These are phyloP conservation scores for Drosophila sechellia DNA, from an alignment of 1,140 invertebrate genomes.

Conservation along the genomic window DNA sequence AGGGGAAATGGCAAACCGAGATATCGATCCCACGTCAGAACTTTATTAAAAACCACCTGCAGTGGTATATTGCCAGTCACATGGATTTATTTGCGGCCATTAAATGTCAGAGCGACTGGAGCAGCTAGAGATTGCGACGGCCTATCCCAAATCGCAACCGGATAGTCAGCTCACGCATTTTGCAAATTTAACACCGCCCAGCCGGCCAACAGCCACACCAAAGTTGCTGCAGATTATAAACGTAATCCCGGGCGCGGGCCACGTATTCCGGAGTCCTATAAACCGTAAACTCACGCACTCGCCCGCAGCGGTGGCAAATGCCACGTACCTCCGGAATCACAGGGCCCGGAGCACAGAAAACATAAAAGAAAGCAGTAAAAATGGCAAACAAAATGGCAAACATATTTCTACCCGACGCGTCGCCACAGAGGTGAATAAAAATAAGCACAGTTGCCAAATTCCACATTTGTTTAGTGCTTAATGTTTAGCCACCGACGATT, in stretches of 20 bases:
- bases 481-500: conserved; percentile 66
- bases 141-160: conserved; percentile 42
- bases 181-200: conserved; percentile 79
- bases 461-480: conserved; percentile 79
- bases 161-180: conserved; percentile 77
- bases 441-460: conserved; percentile 51
- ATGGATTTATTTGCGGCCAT: conserved; percentile 36
- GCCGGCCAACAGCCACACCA: conserved; percentile 18
- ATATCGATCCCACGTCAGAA: neutral
- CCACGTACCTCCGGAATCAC: conserved; percentile 41
- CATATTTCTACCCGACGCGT: conserved; percentile 60
- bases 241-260: conserved; percentile 61
- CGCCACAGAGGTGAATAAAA: conserved; percentile 66
- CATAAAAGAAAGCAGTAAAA: conserved; percentile 67
- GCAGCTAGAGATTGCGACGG: conserved; percentile 16
- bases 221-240: conserved; percentile 71
- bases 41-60: conserved; percentile 35
- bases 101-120: conserved; percentile 17
- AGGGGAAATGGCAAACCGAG: neutral
- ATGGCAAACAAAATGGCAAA: conserved; percentile 82
- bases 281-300: conserved; percentile 76
- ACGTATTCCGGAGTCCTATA: conserved; percentile 66
- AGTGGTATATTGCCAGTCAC: conserved; percentile 13
- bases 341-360: conserved; percentile 7
- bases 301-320: conserved; percentile 47